These are phyloP conservation scores for Tetramorium simillimum DNA, from an alignment of 1,140 invertebrate species.

Conservation along the genomic window DNA sequence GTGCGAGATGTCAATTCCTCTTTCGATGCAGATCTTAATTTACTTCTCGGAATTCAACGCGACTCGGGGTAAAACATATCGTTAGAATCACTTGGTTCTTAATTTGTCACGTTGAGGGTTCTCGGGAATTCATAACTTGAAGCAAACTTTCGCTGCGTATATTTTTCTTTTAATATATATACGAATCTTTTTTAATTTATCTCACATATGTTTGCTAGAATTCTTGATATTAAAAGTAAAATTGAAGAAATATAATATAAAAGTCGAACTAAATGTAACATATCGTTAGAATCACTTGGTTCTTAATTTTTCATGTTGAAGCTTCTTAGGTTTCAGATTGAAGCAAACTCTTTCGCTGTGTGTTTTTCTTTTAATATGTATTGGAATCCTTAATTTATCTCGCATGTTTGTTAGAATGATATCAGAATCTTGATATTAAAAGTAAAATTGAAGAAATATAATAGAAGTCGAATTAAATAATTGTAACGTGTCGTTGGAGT, in stretches of 20 bases:
- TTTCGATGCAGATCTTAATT: neutral
- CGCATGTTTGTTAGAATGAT: neutral
- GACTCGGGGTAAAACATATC: neutral
- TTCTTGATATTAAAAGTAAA: neutral
- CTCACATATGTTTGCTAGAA: neutral
- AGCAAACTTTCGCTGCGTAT: neutral
- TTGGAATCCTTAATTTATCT: neutral
- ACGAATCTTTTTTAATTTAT: neutral
- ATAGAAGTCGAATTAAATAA: neutral
- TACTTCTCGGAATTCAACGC: neutral
- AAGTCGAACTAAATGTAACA: neutral
- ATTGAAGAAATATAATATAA: neutral
- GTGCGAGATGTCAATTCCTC: neutral
- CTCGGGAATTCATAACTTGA: neutral
- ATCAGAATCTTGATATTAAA: neutral
- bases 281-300: neutral
- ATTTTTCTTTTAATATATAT: neutral
- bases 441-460: neutral
- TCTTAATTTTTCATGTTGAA: neutral
- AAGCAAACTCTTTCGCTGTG: neutral
- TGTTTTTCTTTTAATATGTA: neutral
- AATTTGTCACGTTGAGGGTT: neutral
- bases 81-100: neutral
- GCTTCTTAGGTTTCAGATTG: neutral
- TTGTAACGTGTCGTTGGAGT: neutral